Conservation (phyloP, 1,140 invertebrate species). For the Drosophila lacteicornis region DNA sequence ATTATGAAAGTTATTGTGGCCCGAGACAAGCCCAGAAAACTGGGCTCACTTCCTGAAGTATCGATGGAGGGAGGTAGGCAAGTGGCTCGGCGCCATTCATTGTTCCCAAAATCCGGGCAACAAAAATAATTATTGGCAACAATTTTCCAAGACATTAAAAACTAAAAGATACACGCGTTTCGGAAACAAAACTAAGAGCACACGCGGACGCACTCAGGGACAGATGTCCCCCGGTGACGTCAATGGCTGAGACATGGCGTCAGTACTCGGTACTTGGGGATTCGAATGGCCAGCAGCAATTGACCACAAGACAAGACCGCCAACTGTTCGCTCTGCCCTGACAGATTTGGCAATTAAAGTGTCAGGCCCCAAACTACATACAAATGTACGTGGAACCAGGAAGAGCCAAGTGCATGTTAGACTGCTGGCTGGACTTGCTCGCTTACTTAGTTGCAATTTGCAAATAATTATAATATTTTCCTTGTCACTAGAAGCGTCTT, state of each 20-base stretch:
- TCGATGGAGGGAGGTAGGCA: background rate
- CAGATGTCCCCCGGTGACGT: conserved; percentile 56
- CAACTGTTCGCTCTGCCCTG: conserved; percentile 57
- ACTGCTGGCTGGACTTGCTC: background rate
- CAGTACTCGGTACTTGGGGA: conserved; percentile 35
- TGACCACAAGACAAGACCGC: conserved; percentile 51
- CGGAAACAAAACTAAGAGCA: conserved; percentile 16
- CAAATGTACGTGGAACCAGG: conserved; percentile 7
- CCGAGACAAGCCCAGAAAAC: conserved; percentile 46
- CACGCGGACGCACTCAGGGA: conserved; percentile 16
- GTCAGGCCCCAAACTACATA: conserved; percentile 35
- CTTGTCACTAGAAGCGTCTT: conserved; percentile 37
- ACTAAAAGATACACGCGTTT: conserved; percentile 47
- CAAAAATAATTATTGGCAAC: conserved; percentile 16
- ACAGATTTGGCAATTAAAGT: conserved; percentile 74
- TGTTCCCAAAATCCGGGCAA: conserved; percentile 22
- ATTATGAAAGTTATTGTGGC: conserved; percentile 45
- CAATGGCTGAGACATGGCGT: conserved; percentile 41
- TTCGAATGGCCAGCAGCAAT: conserved; percentile 33
- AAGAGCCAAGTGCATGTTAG: conserved; percentile 19
- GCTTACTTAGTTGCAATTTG: background rate
- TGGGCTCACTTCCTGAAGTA: too few relatives aligned
- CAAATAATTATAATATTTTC: conserved; percentile 25
- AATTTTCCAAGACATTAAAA: conserved; percentile 25
- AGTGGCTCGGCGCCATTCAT: background rate